These are phyloP conservation scores for Anhinga rufa DNA, from an alignment of 2,113 vertebrate genomes.

Conservation along the genomic window DNA sequence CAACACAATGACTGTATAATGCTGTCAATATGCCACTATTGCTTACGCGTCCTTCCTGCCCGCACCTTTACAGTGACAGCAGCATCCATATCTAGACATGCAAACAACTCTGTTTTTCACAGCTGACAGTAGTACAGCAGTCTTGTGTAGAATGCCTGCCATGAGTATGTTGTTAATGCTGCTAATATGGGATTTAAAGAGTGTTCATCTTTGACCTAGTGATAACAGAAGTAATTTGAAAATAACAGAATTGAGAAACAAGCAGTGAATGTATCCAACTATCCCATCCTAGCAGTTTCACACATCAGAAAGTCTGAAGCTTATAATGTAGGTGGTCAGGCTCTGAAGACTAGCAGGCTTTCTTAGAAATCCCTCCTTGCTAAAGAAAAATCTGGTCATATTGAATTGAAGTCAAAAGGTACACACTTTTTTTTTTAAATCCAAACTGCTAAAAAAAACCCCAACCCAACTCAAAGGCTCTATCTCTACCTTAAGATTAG, in stretches of 20 bases:
- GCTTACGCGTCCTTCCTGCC: background rate
- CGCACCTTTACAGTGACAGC: background rate
- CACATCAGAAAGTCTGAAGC: background rate
- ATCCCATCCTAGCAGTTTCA: background rate
- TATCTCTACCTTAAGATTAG: background rate
- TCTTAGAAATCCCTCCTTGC: background rate
- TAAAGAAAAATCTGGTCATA: background rate
- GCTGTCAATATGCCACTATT: background rate
- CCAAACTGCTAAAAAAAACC: background rate
- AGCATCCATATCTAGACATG: background rate
- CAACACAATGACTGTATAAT: background rate
- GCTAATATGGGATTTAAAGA: background rate
- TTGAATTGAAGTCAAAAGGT: background rate
- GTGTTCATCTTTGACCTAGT: background rate
- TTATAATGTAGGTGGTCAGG: background rate
- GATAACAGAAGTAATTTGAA: background rate
- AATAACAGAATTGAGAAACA: background rate
- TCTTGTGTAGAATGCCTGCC: background rate
- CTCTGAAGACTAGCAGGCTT: background rate
- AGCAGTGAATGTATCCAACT: background rate
- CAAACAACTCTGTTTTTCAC: background rate
- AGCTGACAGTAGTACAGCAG: background rate
- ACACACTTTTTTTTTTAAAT: background rate
- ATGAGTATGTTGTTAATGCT: background rate
- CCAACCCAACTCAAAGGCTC: background rate